Conservation (phyloP, 2,888 invertebrate genomes). For the Chesias legatella region DNA sequence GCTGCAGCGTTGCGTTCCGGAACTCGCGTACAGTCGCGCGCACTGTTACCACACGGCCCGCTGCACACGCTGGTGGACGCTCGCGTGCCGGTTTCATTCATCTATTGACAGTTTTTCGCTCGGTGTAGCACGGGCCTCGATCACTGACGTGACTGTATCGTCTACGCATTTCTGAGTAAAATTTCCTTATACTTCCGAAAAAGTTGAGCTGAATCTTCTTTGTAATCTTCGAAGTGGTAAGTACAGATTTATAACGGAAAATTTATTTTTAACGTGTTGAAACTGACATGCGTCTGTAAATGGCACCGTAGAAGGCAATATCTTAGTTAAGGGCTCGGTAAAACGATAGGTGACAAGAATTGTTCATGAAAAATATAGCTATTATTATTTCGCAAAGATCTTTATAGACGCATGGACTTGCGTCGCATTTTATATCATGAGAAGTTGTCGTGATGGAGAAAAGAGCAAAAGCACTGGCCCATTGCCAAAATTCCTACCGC, state of each 20-base stretch:
- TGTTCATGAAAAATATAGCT: slow-evolving; percentile 10
- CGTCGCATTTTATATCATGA: slow-evolving; percentile 55
- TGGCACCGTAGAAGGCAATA: slow-evolving; percentile 28
- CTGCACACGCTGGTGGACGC: slow-evolving; percentile 35
- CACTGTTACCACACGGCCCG: slow-evolving; percentile 41
- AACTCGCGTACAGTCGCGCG: slow-evolving; percentile 56
- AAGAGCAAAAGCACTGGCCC: slow-evolving; percentile 71
- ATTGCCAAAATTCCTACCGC: slow-evolving; percentile 67
- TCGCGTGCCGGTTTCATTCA: slow-evolving; percentile 64
- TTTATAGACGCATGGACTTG: slow-evolving; percentile 40
- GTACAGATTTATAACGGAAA: too few species aligned
- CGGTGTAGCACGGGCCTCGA: slow-evolving; percentile 32
- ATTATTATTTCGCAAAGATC: slow-evolving; percentile 33
- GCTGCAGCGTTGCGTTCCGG: slow-evolving; percentile 59
- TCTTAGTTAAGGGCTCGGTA: too few species aligned
- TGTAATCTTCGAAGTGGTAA: slow-evolving; percentile 24
- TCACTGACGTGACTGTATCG: slow-evolving; percentile 27
- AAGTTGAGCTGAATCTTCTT: slow-evolving; percentile 13
- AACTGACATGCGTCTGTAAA: slow-evolving; percentile 40
- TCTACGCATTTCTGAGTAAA: slow-evolving; percentile 27
- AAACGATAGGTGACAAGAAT: too few species aligned
- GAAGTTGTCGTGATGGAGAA: slow-evolving; percentile 66
- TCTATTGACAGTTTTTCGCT: slow-evolving; percentile 39
- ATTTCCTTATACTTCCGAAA: slow-evolving; percentile 20
- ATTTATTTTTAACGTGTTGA: too few species aligned